Evolutionary conservation across 2,888 invertebrate genomes (phyloP).

Genomic region (Thera obeliscata): DNA sequence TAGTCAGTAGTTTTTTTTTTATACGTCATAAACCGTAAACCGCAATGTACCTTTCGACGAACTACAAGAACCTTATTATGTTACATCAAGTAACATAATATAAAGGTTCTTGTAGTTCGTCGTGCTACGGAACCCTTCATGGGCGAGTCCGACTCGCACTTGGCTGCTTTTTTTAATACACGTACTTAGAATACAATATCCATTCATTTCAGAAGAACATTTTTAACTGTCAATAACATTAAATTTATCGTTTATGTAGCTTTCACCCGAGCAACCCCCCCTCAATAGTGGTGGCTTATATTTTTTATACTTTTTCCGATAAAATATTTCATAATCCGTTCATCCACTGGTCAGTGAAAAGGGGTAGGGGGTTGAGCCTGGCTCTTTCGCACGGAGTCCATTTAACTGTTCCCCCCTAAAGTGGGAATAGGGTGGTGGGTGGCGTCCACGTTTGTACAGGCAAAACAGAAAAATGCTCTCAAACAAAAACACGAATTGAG

Average conservation of each 20-base stretch:
- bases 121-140: too few species aligned
- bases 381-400: conserved; percentile 63
- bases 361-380: conserved; percentile 48
- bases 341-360: conserved; percentile 69
- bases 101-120: too few species aligned
- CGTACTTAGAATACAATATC: too few species aligned
- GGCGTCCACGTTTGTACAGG: conserved; percentile 70
- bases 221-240: background rate
- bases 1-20: too few species aligned
- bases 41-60: too few species aligned
- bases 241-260: background rate
- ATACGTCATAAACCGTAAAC: too few species aligned
- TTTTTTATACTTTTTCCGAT: conserved; percentile 62
- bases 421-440: conserved; percentile 46
- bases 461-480: conserved; percentile 63
- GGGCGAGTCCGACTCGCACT: too few species aligned
- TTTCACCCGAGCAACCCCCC: conserved; percentile 42
- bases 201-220: background rate
- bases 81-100: too few species aligned
- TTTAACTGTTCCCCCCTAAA: conserved; percentile 55
- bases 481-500: conserved; percentile 68
- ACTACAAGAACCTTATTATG: too few species aligned
- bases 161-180: too few species aligned
- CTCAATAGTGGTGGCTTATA: conserved; percentile 44
- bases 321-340: conserved; percentile 78